A percentile compares a stretch with the other conserved stretches of the same genome.
These are phyloP conservation scores for Phytoseiulus persimilis DNA, from an alignment of 2,888 invertebrate species.

Conservation along the genomic window DNA sequence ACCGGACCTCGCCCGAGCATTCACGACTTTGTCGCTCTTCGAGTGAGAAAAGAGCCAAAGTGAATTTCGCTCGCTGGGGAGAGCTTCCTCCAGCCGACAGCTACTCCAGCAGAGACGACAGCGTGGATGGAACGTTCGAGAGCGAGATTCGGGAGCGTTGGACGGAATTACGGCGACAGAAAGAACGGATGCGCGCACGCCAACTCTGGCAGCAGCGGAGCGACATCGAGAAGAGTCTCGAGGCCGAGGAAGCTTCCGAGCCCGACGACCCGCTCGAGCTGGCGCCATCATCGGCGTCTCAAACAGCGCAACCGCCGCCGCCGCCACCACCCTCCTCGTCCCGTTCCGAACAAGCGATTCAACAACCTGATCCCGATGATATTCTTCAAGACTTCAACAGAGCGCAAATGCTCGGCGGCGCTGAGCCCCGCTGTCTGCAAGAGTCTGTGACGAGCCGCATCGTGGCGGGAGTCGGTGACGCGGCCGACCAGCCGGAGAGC, in stretches of 20 bases:
- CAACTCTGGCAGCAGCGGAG: slow-evolving; percentile 36
- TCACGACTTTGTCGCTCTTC: slow-evolving; percentile 17
- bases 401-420: slow-evolving; percentile 14
- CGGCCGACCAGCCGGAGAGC: not conserved
- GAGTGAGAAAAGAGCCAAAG: slow-evolving; percentile 28
- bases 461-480: not conserved
- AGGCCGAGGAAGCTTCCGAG: slow-evolving; percentile 15
- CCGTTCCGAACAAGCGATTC: slow-evolving; percentile 1
- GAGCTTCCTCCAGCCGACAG: slow-evolving; percentile 31
- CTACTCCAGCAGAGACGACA: slow-evolving; percentile 29
- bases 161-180: slow-evolving; percentile 33
- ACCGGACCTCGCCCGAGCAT: slow-evolving; percentile 35
- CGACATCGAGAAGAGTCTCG: slow-evolving; percentile 34
- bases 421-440: not conserved
- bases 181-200: slow-evolving; percentile 15
- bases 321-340: not conserved
- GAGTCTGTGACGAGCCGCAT: not conserved
- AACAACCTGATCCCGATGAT: not conserved
- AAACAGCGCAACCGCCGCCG: not conserved
- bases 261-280: not conserved
- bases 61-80: slow-evolving; percentile 34
- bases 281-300: not conserved
- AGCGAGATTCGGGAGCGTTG: slow-evolving; percentile 37
- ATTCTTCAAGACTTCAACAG: slow-evolving; percentile 24
- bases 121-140: slow-evolving; percentile 29